These are phyloP conservation scores for Nipponacmea schrenckii DNA, from an alignment of 2,888 invertebrate genomes.

Conservation along the genomic window DNA sequence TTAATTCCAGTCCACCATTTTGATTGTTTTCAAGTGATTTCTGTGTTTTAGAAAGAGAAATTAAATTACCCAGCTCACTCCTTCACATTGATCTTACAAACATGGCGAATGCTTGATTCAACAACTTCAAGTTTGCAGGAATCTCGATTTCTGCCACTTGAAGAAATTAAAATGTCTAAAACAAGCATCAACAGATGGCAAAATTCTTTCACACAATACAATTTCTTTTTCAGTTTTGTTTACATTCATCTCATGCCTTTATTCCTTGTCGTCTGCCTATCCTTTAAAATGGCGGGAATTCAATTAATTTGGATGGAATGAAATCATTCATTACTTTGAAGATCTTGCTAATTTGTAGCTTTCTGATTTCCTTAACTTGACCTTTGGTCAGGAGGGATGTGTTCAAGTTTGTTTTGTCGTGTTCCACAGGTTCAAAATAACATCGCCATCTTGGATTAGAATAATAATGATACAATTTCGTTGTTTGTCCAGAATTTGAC, in stretches of 20 bases:
- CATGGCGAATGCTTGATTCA: not conserved
- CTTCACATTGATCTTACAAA: slow-evolving; percentile 4
- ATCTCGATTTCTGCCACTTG: not conserved
- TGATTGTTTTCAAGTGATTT: not conserved
- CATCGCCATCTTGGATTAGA: not conserved
- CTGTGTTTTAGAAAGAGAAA: not conserved
- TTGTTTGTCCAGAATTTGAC: too few species aligned
- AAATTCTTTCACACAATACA: not conserved
- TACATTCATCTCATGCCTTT: not conserved
- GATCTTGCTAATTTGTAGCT: too few species aligned
- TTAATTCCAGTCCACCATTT: too few species aligned
- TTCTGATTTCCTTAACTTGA: too few species aligned
- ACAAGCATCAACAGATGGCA: not conserved
- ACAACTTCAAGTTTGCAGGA: slow-evolving; percentile 1
- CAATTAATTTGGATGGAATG: not conserved
- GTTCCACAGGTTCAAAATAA: not conserved
- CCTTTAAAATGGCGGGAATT: not conserved
- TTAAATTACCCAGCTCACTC: not conserved
- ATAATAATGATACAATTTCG: too few species aligned
- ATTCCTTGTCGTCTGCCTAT: not conserved
- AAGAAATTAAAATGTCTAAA: not conserved
- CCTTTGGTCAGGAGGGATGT: too few species aligned
- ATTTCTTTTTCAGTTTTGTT: not conserved
- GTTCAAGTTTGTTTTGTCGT: too few species aligned
- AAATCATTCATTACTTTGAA: too few species aligned